Evolutionary conservation across 64 coral and sea anemone genomes (phyloP).

Genomic region (Acropora yongei): DNA sequence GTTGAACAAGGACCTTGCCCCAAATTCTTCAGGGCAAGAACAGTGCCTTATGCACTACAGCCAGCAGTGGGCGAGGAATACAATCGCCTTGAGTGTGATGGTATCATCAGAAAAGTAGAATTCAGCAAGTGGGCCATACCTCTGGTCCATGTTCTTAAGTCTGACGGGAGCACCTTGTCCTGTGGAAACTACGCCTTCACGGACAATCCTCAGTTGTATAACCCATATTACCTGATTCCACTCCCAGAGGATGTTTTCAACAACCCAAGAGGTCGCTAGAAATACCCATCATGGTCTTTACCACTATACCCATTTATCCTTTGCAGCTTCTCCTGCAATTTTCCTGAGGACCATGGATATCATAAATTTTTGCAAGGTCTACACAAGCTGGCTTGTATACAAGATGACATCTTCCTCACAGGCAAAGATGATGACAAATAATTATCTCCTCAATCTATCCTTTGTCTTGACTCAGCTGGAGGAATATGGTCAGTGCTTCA

Average conservation of each 20-base stretch:
- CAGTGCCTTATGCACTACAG: constrained; percentile 28
- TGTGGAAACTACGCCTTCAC: constrained; percentile 16
- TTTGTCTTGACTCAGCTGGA: background rate
- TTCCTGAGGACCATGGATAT: constrained; percentile 21
- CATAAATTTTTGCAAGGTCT: background rate
- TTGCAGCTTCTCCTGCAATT: constrained; percentile 3
- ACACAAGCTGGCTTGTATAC: background rate
- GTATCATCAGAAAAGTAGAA: constrained; percentile 7
- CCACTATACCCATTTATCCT: background rate
- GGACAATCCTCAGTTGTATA: constrained; percentile 37
- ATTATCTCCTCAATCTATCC: background rate
- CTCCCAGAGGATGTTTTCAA: constrained; percentile 18
- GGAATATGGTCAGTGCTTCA: background rate
- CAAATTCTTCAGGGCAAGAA: constrained; percentile 25
- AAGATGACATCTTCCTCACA: constrained; percentile 17
- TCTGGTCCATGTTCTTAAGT: constrained; percentile 12
- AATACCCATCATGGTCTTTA: background rate
- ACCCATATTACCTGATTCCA: background rate
- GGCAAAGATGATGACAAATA: constrained; percentile 1
- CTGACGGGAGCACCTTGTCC: constrained; percentile 12
- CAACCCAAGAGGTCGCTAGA: background rate
- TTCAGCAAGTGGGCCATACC: constrained; percentile 7
- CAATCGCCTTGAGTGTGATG: background rate
- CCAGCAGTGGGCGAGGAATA: constrained; percentile 4
- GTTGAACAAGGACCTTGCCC: background rate